Conservation (phyloP, 2,797 vertebrate species). For the Spinibarbus caldwelli region DNA sequence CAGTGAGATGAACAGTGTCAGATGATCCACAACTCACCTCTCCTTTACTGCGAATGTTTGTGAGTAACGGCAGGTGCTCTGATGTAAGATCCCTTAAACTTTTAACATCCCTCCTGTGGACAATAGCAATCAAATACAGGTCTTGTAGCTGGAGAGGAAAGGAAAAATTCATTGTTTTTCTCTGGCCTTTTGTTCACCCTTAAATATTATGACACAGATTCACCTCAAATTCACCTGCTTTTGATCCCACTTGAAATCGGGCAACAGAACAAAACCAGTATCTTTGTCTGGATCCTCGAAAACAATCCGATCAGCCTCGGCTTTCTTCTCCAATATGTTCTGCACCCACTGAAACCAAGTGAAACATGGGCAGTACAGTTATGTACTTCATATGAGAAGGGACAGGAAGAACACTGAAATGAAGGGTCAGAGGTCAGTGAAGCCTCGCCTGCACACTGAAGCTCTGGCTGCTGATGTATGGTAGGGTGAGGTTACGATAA, state of each 20-base stretch:
- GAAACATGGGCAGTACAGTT: neutral
- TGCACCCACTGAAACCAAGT: constrained; percentile 88
- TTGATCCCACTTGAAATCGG: constrained; percentile 97
- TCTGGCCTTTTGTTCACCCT: neutral
- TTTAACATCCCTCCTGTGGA: constrained; percentile 77
- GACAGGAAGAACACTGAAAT: neutral
- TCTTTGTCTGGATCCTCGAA: constrained; percentile 87
- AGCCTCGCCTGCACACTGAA: constrained; percentile 92
- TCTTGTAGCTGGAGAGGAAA: constrained; percentile 82
- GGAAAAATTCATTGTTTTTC: neutral
- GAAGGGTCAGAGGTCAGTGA: no score
- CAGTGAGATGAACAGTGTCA: neutral
- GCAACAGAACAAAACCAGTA: constrained; percentile 89
- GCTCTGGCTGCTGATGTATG: constrained; percentile 85
- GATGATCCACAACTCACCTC: constrained; percentile 76
- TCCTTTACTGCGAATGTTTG: constrained; percentile 84
- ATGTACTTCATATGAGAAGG: neutral
- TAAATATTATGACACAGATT: neutral
- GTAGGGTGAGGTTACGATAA: constrained; percentile 84
- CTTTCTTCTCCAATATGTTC: constrained; percentile 96
- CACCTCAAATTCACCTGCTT: constrained; percentile 82
- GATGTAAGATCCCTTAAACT: constrained; percentile 87
- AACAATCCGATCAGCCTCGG: constrained; percentile 87
- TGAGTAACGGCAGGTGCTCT: constrained; percentile 87
- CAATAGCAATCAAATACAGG: constrained; percentile 91